Evolutionary conservation across 2,113 vertebrate genomes (phyloP).

Genomic region (Esox niger): DNA sequence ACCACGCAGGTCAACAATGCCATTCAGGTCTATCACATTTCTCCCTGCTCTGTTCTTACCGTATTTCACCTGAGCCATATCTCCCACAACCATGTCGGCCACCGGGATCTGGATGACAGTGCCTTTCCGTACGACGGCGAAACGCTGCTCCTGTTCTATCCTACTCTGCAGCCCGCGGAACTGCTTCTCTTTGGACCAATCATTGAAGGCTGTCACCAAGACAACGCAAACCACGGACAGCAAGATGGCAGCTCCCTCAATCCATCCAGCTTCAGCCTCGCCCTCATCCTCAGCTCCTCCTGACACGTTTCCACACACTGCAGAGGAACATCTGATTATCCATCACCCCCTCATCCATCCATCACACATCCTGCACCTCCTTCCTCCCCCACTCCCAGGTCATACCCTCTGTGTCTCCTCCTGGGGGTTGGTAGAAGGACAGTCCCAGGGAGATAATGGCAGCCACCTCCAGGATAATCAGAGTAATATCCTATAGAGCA

Average conservation of each 20-base stretch:
- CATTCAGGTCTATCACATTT: too few species aligned
- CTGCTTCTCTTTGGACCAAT: conserved; percentile 96
- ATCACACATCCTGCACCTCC: too few species aligned
- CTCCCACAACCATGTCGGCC: conserved; percentile 88
- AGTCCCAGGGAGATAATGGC: conserved; percentile 88
- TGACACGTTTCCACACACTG: conserved; percentile 78
- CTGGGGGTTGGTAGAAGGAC: conserved; percentile 86
- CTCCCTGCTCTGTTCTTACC: conserved; percentile 71
- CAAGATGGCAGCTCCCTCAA: conserved; percentile 89
- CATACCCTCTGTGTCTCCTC: conserved; percentile 77
- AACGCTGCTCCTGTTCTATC: conserved; percentile 85
- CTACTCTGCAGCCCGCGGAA: conserved; percentile 92
- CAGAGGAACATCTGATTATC: neutral
- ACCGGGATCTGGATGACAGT: conserved; percentile 88
- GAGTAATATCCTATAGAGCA: conserved; percentile 81
- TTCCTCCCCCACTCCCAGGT: conserved; percentile 46
- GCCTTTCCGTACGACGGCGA: conserved; percentile 80
- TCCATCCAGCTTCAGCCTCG: conserved; percentile 88
- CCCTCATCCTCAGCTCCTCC: conserved; percentile 77
- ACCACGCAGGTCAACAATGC: too few species aligned
- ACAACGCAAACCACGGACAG: conserved; percentile 91
- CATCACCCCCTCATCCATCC: neutral
- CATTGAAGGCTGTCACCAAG: conserved; percentile 90
- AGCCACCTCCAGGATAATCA: conserved; percentile 89
- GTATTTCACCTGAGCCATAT: conserved; percentile 90